Evolutionary conservation across 2,113 vertebrate genomes (phyloP).

Genomic region (Isurus oxyrinchus): DNA sequence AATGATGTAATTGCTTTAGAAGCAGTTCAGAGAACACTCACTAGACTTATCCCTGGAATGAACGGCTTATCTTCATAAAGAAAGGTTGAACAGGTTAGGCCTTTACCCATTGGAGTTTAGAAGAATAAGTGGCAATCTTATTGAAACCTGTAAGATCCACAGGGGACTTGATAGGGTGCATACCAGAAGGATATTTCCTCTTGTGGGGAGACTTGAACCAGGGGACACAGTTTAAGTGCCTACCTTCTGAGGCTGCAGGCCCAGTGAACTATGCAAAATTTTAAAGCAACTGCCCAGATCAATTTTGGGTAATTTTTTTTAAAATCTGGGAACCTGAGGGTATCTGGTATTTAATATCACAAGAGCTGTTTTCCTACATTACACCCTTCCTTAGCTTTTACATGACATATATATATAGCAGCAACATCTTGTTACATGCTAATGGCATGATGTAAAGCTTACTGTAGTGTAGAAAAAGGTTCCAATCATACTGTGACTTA

Average conservation of each 20-base stretch:
- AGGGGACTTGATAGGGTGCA: no score
- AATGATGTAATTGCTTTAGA: no score
- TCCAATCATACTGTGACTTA: slow-evolving; percentile 20
- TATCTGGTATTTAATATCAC: neutral
- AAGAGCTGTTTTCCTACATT: neutral
- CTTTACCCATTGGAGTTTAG: no score
- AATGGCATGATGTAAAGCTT: neutral
- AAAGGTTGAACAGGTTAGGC: no score
- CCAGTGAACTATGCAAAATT: neutral
- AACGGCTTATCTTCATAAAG: no score
- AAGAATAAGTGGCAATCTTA: no score
- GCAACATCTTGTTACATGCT: neutral
- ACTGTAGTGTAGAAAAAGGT: neutral
- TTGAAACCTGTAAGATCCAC: no score
- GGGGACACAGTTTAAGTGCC: no score
- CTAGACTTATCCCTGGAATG: no score
- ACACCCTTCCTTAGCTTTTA: neutral
- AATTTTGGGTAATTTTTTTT: neutral
- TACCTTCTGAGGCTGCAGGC: neutral
- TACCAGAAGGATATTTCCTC: no score
- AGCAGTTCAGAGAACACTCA: no score
- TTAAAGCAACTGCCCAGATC: neutral
- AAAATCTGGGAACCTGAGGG: neutral
- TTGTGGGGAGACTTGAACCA: no score
- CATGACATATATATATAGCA: neutral